phyloP scores from a whole-genome alignment of 23 tunicate genomes.

The Corella eumyota region DNA sequence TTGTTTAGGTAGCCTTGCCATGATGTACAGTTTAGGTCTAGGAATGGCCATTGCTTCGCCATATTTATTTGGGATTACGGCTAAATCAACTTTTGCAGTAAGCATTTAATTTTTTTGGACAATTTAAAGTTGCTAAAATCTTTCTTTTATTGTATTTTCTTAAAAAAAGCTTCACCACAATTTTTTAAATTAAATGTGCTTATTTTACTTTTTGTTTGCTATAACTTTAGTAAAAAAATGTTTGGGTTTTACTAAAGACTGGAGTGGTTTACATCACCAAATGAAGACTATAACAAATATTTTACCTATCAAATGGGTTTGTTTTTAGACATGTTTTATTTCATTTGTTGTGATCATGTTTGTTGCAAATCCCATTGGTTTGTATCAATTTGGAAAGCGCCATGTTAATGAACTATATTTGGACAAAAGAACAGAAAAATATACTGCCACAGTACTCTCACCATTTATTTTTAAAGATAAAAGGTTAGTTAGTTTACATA shows the following conservation, averaged over 20 bases:
- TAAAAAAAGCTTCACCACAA: too few relatives aligned
- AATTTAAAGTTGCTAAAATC: too few relatives aligned
- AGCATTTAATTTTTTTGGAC: slow-evolving; percentile 2
- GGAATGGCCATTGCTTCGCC: slow-evolving; percentile 24
- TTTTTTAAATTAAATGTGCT: too few relatives aligned
- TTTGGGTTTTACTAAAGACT: too few relatives aligned
- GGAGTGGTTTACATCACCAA: not conserved
- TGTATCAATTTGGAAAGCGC: slow-evolving; percentile 64
- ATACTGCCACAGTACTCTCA: slow-evolving; percentile 58
- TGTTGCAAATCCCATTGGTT: slow-evolving; percentile 43
- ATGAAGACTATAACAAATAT: not conserved
- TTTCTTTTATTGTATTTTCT: too few relatives aligned
- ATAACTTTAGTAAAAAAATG: too few relatives aligned
- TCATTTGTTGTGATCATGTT: slow-evolving; percentile 25
- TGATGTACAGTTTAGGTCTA: too few relatives aligned
- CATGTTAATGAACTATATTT: slow-evolving; percentile 57
- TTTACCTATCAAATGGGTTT: not conserved
- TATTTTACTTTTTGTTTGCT: too few relatives aligned
- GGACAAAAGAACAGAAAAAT: slow-evolving; percentile 28
- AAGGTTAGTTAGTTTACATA: slow-evolving; percentile 37
- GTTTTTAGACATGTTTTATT: slow-evolving; percentile 20
- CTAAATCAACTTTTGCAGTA: slow-evolving; percentile 17
- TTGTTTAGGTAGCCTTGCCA: too few relatives aligned
- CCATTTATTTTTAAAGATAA: slow-evolving; percentile 28
- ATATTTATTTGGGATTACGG: slow-evolving; percentile 5